phyloP scores from a whole-genome alignment of 2,888 invertebrate species.

The Aphidoletes aphidimyza region DNA sequence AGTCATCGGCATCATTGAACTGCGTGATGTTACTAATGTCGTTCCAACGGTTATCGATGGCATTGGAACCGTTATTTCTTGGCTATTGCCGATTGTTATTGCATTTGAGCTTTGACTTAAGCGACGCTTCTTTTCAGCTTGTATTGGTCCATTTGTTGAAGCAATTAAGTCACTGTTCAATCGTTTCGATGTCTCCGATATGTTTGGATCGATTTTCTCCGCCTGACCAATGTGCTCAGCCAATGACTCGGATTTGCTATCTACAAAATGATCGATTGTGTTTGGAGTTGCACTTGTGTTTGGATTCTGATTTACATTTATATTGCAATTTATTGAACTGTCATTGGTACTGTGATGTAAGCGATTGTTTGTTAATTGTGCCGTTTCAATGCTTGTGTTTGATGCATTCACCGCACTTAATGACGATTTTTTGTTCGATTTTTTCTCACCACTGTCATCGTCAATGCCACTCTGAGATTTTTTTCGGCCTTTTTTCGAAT shows the following conservation, averaged over 20 bases:
- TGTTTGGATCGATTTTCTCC: background rate
- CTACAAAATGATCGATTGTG: constrained; percentile 12
- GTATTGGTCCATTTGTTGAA: constrained; percentile 55
- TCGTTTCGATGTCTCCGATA: constrained; percentile 32
- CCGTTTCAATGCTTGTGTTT: background rate
- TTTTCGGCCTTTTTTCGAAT: constrained; percentile 77
- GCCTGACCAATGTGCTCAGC: background rate
- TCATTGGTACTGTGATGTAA: constrained; percentile 23
- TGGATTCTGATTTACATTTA: background rate
- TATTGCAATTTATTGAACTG: background rate
- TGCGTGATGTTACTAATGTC: constrained; percentile 62
- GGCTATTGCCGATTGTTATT: constrained; percentile 66
- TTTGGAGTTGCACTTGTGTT: background rate
- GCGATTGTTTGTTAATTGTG: background rate
- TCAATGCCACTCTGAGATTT: constrained; percentile 67
- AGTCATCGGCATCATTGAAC: constrained; percentile 66
- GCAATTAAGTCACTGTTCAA: background rate
- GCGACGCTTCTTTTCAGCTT: constrained; percentile 55
- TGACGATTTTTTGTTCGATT: background rate
- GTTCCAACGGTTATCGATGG: constrained; percentile 68
- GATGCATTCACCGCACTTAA: background rate
- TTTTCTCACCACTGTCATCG: constrained; percentile 69
- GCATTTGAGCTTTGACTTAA: constrained; percentile 52
- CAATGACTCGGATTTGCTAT: background rate
- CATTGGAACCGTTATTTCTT: constrained; percentile 67